phyloP scores from a whole-genome alignment of 1,140 invertebrate species.

The Dendroctonus valens region DNA sequence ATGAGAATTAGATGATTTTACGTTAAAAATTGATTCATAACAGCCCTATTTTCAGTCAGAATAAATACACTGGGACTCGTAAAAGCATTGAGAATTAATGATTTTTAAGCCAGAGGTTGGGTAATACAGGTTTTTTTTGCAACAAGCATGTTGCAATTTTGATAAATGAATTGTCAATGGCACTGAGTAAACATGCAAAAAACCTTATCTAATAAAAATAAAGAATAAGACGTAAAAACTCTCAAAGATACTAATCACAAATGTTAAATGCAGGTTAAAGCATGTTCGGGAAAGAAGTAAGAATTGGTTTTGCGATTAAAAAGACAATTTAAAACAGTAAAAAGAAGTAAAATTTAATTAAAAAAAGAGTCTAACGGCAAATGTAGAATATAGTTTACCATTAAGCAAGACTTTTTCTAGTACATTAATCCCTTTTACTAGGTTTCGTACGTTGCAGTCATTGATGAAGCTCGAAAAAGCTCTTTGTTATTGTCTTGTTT shows the following conservation, averaged over 20 bases:
- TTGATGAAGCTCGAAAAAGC: not conserved
- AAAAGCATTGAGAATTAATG: too few relatives aligned
- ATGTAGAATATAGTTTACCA: not conserved
- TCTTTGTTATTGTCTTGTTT: not conserved
- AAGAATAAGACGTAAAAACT: too few relatives aligned
- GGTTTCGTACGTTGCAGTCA: not conserved
- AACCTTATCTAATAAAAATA: too few relatives aligned
- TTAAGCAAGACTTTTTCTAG: not conserved
- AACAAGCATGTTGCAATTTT: too few relatives aligned
- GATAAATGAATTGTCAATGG: too few relatives aligned
- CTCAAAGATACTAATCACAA: too few relatives aligned
- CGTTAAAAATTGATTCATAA: not conserved
- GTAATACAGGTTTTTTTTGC: too few relatives aligned
- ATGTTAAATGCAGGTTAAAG: not conserved
- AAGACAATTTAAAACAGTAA: too few relatives aligned
- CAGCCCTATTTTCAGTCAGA: too few relatives aligned
- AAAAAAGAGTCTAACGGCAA: not conserved
- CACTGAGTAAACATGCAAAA: too few relatives aligned
- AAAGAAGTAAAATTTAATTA: not conserved
- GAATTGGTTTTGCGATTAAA: not conserved
- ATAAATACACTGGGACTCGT: too few relatives aligned
- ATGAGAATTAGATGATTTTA: not conserved
- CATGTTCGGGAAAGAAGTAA: not conserved
- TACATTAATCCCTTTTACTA: not conserved
- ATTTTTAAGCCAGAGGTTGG: too few relatives aligned